These are phyloP conservation scores for Grapholita molesta DNA, from an alignment of 1,140 invertebrate species.

Conservation along the genomic window DNA sequence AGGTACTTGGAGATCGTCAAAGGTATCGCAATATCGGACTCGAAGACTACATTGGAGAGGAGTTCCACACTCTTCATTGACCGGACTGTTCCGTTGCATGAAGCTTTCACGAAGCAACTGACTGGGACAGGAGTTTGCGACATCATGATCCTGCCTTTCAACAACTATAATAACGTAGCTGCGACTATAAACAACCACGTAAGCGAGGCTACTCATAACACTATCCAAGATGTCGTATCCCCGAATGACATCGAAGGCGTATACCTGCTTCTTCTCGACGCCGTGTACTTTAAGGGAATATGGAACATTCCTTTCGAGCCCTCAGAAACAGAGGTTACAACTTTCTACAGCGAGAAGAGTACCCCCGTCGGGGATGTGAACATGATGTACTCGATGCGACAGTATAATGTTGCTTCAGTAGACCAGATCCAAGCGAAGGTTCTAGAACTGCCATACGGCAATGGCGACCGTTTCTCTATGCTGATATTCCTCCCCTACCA, in stretches of 20 bases:
- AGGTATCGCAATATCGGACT: not conserved
- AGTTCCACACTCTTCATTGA: constrained; percentile 45
- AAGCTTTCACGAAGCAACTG: constrained; percentile 32
- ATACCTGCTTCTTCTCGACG: constrained; percentile 82
- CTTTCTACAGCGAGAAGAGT: constrained; percentile 67
- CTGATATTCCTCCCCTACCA: constrained; percentile 80
- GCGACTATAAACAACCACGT: constrained; percentile 49
- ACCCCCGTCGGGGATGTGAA: constrained; percentile 63
- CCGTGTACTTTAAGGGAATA: constrained; percentile 86
- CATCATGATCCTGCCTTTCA: constrained; percentile 34
- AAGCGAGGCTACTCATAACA: constrained; percentile 40
- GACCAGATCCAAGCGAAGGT: constrained; percentile 75
- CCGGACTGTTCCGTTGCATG: constrained; percentile 26
- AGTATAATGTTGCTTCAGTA: constrained; percentile 49
- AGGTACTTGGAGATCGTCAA: constrained; percentile 45
- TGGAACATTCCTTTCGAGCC: constrained; percentile 83
- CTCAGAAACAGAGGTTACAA: constrained; percentile 66
- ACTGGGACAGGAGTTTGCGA: constrained; percentile 30
- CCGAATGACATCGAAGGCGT: constrained; percentile 72
- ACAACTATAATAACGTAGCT: constrained; percentile 30
- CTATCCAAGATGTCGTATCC: constrained; percentile 45
- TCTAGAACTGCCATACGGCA: constrained; percentile 82
- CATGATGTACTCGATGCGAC: constrained; percentile 60
- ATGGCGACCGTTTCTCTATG: constrained; percentile 81
- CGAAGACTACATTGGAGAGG: constrained; percentile 34